Conservation (phyloP, 2,888 invertebrate species). For the Anthophora plumipes region DNA sequence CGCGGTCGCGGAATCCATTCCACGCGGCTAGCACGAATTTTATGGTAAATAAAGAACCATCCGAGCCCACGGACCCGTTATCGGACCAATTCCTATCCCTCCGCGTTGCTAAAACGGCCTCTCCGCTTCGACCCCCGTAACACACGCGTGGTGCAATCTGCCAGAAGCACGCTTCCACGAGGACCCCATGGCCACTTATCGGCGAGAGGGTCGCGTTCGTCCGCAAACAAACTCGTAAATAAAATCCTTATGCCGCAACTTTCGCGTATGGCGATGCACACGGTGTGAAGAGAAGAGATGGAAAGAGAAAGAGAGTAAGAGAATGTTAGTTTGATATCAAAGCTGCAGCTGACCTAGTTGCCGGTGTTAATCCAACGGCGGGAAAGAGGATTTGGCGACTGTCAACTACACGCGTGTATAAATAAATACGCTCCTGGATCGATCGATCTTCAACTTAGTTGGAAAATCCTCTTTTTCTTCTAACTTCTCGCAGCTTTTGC, state of each 20-base stretch:
- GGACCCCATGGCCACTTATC: constrained; percentile 73
- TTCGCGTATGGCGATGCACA: constrained; percentile 45
- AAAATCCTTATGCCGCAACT: constrained; percentile 62
- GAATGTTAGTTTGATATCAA: constrained; percentile 27
- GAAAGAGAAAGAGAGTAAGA: background rate
- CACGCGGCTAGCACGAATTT: constrained; percentile 38
- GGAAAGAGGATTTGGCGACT: constrained; percentile 42
- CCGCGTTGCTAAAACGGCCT: background rate
- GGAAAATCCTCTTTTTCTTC: no score
- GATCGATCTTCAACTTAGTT: background rate
- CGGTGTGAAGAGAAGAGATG: background rate
- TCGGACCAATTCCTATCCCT: constrained; percentile 49
- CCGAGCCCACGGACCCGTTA: constrained; percentile 45
- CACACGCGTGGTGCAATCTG: constrained; percentile 72
- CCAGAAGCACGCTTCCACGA: constrained; percentile 69
- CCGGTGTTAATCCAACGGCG: constrained; percentile 33
- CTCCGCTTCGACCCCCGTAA: constrained; percentile 55
- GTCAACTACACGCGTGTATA: constrained; percentile 48
- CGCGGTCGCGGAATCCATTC: constrained; percentile 40
- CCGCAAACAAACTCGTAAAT: constrained; percentile 78
- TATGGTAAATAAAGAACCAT: constrained; percentile 60
- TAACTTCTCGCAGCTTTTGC: no score
- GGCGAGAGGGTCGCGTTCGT: constrained; percentile 65
- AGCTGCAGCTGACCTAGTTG: constrained; percentile 61
- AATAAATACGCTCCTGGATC: constrained; percentile 22